Base-by-base conservation (phyloP, 1,140 invertebrate genomes). In the Leptinotarsa lineolata region DNA sequence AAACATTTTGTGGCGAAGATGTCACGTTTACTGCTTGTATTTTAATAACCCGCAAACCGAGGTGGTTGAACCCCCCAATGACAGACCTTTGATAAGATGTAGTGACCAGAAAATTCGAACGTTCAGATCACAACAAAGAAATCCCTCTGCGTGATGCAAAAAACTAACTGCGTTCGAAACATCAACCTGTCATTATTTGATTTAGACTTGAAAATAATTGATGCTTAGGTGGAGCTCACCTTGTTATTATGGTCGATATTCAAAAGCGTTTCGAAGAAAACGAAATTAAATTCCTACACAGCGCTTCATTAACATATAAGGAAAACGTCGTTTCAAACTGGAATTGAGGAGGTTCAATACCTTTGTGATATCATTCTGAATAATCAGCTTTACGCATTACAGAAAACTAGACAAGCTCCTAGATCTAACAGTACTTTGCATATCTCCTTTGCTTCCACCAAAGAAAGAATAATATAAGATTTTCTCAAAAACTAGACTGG, bases 21-120 rank as follows among this genome's bases (percentile, higher is more conserved):
- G 61, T 18, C 44, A 45, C 44, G 13, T 68, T 66, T 12, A 68
- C 2, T 48, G 39, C 45, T 46, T 68, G 18, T 22, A 68, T 68
- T 68, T 68, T 45, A 68, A 54, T 68, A 54, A 68, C 30, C 18
- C 18, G 21, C 45, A 68, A 68, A 45, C n/a, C 3, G 39, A 48
- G 66, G 66, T 68, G 20, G 11, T 68, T 68, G 66, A 68, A 6
- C 66, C 45, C 45, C n/a, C 18, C 15, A 68, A 68, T 68, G 39
- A 39, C 22, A 65, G 8, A 39, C 13, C 8, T 4, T 24, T 65
- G 63, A 65, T 65, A 65, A 24, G 39, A 39, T 65, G 63, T 21
- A 12, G 20, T n/a, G 63, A 18, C 15, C 63, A 2, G 11, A 65
- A n/a, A n/a, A n/a, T n/a, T n/a, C n/a, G 63, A 24, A 16, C 16